A percentile compares a stretch with the other conserved stretches of the same genome.
phyloP scores from a whole-genome alignment of 2,888 invertebrate species.

The Glyphotaelius pellucidus region DNA sequence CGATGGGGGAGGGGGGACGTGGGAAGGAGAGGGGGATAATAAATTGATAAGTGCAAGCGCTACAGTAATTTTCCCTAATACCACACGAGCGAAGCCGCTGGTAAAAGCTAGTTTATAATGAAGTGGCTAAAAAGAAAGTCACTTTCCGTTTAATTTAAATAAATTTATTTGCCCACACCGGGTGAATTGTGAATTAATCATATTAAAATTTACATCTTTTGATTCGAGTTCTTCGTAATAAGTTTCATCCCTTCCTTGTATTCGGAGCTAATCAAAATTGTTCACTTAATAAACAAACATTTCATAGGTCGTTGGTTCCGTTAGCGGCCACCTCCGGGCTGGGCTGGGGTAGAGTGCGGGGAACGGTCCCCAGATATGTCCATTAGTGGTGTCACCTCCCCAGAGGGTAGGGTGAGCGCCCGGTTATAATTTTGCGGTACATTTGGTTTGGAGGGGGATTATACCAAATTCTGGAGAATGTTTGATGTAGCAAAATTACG shows the following conservation, averaged over 20 bases:
- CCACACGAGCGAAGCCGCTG: too few relatives aligned
- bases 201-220: not conserved
- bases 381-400: slow-evolving; percentile 46
- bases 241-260: not conserved
- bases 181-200: not conserved
- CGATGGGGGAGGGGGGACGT: too few relatives aligned
- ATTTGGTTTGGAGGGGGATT: slow-evolving; percentile 9
- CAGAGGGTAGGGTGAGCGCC: slow-evolving; percentile 27
- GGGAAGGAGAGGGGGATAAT: too few relatives aligned
- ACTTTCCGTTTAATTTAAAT: too few relatives aligned
- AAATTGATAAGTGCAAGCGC: too few relatives aligned
- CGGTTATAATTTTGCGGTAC: slow-evolving; percentile 45
- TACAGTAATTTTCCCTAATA: too few relatives aligned
- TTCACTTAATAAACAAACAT: slow-evolving; percentile 1
- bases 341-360: not conserved
- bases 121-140: too few relatives aligned
- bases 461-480: not conserved
- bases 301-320: not conserved
- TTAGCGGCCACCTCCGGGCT: not conserved
- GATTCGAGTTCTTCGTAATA: not conserved
- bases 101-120: too few relatives aligned
- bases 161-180: too few relatives aligned
- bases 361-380: slow-evolving; percentile 34
- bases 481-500: not conserved
- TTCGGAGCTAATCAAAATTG: not conserved